Conservation (phyloP, 1,140 invertebrate species). For the Euura lappo region DNA sequence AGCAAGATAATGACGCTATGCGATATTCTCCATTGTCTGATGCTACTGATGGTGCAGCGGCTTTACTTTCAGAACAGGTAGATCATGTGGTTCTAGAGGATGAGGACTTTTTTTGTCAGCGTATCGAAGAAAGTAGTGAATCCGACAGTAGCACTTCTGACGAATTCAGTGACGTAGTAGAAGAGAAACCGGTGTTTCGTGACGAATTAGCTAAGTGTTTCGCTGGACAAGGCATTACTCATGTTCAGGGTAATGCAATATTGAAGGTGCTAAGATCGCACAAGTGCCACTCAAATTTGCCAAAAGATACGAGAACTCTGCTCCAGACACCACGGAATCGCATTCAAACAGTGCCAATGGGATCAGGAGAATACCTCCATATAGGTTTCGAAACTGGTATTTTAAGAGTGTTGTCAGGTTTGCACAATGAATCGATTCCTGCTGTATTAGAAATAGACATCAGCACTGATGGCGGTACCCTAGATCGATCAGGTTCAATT, state of each 20-base stretch:
- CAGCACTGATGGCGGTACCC: slow-evolving; percentile 14
- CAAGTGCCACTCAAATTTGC: neutral
- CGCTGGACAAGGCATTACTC: neutral
- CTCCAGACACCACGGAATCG: neutral
- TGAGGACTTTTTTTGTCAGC: neutral
- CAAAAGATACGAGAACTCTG: slow-evolving; percentile 1
- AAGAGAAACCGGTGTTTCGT: neutral
- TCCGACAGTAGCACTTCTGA: neutral
- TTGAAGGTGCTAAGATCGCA: slow-evolving; percentile 12
- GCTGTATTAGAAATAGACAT: slow-evolving; percentile 3
- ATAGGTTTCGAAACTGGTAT: slow-evolving; percentile 10
- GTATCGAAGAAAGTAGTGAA: neutral
- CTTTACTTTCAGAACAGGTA: neutral
- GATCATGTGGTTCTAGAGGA: neutral
- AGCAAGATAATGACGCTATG: neutral
- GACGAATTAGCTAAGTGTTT: neutral
- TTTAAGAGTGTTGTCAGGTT: neutral
- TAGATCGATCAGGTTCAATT: slow-evolving; percentile 8
- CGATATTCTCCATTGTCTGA: neutral
- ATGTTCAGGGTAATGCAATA: neutral
- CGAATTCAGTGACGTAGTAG: neutral
- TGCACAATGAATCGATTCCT: neutral
- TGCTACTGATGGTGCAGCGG: neutral
- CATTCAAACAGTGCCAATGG: neutral
- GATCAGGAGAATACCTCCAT: slow-evolving; percentile 16